These are phyloP conservation scores for Conger conger DNA, from an alignment of 2,113 vertebrate genomes.

Conservation along the genomic window DNA sequence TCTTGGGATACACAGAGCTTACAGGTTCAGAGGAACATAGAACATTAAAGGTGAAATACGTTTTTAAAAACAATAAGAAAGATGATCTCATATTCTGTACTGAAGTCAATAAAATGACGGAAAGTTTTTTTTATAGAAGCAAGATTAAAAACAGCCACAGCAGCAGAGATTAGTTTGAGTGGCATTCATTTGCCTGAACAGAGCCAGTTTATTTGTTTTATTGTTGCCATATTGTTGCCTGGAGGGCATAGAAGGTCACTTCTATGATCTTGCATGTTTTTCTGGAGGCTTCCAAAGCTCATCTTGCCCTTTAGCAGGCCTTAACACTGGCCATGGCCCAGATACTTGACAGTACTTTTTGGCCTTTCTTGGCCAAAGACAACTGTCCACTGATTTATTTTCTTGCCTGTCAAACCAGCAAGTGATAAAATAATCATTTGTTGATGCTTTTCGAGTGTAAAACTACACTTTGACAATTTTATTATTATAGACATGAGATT, in stretches of 20 bases:
- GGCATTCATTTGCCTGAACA: background rate
- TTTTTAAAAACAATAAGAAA: background rate
- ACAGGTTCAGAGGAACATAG: background rate
- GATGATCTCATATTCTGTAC: background rate
- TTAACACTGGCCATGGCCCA: background rate
- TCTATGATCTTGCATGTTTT: background rate
- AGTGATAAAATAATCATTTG: background rate
- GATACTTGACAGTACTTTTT: background rate
- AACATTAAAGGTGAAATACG: background rate
- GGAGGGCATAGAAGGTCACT: background rate
- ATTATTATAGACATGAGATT: background rate
- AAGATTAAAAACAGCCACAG: background rate
- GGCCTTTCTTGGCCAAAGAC: background rate
- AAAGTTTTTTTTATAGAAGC: background rate
- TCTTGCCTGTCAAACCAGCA: background rate
- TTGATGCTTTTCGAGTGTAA: background rate
- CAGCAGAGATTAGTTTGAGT: background rate
- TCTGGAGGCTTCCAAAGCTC: background rate
- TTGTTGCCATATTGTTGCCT: background rate
- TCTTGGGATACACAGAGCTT: background rate
- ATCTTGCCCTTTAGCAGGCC: constrained; percentile 4
- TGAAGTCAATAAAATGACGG: background rate
- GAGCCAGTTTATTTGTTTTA: background rate
- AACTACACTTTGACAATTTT: background rate
- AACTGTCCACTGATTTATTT: background rate